Conservation (phyloP, 2,888 invertebrate species). For the Drosophila phalerata region DNA sequence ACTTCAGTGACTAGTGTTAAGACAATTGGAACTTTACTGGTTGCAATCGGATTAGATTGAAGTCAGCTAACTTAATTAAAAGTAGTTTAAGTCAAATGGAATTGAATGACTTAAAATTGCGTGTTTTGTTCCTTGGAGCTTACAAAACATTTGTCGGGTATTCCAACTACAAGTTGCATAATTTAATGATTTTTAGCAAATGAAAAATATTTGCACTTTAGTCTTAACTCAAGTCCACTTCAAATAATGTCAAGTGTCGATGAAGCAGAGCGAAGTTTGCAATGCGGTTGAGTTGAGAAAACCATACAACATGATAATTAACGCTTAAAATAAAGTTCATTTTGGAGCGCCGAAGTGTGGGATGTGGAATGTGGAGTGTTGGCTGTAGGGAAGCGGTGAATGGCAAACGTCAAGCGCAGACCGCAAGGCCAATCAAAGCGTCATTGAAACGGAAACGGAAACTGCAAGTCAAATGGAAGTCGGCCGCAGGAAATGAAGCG, state of each 20-base stretch:
- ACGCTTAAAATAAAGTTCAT: slow-evolving; percentile 52
- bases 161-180: too few relatives aligned
- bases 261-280: slow-evolving; percentile 28
- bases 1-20: too few relatives aligned
- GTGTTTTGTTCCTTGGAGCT: too few relatives aligned
- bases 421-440: slow-evolving; percentile 79
- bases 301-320: slow-evolving; percentile 65
- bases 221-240: background rate
- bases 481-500: slow-evolving; percentile 77
- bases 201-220: background rate
- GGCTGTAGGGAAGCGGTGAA: background rate
- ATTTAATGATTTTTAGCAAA: background rate
- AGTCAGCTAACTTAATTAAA: too few relatives aligned
- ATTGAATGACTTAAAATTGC: too few relatives aligned
- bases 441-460: slow-evolving; percentile 81
- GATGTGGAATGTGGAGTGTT: background rate
- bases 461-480: slow-evolving; percentile 77
- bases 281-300: slow-evolving; percentile 31
- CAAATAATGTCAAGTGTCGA: slow-evolving; percentile 3
- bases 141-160: too few relatives aligned
- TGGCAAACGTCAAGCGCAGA: slow-evolving; percentile 27
- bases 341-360: background rate
- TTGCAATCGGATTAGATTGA: too few relatives aligned
- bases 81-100: too few relatives aligned
- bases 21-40: too few relatives aligned